Base-by-base conservation (phyloP, 64 coral and sea anemone genomes). In the Pocillopora damicornis region DNA sequence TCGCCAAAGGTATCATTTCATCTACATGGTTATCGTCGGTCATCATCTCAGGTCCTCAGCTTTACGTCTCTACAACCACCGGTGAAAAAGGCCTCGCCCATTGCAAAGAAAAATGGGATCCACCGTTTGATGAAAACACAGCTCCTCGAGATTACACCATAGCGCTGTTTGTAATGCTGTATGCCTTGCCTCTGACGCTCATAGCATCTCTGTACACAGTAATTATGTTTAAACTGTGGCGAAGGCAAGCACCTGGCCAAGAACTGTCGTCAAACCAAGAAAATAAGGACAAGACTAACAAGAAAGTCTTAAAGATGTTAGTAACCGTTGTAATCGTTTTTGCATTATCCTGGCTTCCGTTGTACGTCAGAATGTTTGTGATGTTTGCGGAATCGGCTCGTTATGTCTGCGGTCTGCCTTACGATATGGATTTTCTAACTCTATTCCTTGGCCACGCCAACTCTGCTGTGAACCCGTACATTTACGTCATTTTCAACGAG, bases 401-500 rank as follows among this genome's bases (percentile, higher is more conserved):
- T 11, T 92, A 79, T 20, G 17, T 45, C 25, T 92, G 90, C 69
- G 90, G 90, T 35, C 62, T 92, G 35, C 90, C 90, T 0, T 92
- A 92, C 42, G 82, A 87, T 57, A 76, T 92, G 20, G 90, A 92
- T 34, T 92, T 92, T 74, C 76, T 92, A 15, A 92, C 83, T 1
- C 34, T 92, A 11, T 92, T 60, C 59, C 51, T 92, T 3, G 90
- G 90, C 1, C 90, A 92, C 65, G 90, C 90, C 10, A 92, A 92
- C 35, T 87, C 82, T 17, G 74, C 90, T 11, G 20, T 92, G 4
- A 92, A 92, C 59, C 90, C 90, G 8, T 92, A 87, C 15, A 86
- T 92, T 60, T 92, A 92, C 80, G 90, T 92, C 15, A 87, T 92
- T 87, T 92, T 92, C 63, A 92, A 92, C 77, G 90, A 92, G 82